Evolutionary conservation across 2,888 invertebrate species (phyloP), one percentile per base, ranked within the genome.

Genomic region (Lycia hirtaria): DNA sequence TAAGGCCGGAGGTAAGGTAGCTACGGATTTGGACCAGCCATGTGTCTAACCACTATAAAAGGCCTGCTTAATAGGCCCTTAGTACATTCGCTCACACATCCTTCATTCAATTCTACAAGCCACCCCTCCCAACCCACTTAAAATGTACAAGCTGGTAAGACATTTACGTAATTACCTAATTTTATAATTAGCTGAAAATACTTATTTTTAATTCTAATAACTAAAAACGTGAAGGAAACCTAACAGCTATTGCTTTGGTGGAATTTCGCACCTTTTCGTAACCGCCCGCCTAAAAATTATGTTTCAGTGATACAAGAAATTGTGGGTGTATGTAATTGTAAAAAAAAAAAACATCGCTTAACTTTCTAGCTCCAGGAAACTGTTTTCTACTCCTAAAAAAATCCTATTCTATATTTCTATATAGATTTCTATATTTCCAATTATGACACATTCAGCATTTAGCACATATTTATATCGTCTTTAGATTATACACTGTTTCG

Each of bases 141-240:
- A 92, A 83, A 94, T 94, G 94, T 93, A 92, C 88, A 93, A 93
- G 75, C 85, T 93, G 92, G 94, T 94, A 88, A 94, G 94, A 75
- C 53, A 26, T 28, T 53, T 43, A 45, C 24, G 12, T 37, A 17
- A 37, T 37, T 47, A 15, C 6, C 37, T 19, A 40, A 1, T 37
- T 47, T 56, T 32, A 41, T 48, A 32, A 20, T 22, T 40, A 48
- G n/a, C n/a, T n/a, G n/a, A n/a, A n/a, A 9, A 33, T 37, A 20
- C 7, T 35, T 10, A 35, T 35, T 15, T 6, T 33, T 32, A 4
- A 12, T 14, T 6, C 1, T 3, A 14, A 24, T 24, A 38, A 38
- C 9, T n/a, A 14, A 32, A 28, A 28, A 28, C 9, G 28, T 28
- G 28, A 28, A 5, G n/a, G 28, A 10, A n/a, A 28, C n/a, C n/a